Percentiles rank a stretch among this genome's conserved stretches.
These are phyloP conservation scores for Phaonia tiefii DNA, from an alignment of 2,888 invertebrate genomes.

Conservation along the genomic window DNA sequence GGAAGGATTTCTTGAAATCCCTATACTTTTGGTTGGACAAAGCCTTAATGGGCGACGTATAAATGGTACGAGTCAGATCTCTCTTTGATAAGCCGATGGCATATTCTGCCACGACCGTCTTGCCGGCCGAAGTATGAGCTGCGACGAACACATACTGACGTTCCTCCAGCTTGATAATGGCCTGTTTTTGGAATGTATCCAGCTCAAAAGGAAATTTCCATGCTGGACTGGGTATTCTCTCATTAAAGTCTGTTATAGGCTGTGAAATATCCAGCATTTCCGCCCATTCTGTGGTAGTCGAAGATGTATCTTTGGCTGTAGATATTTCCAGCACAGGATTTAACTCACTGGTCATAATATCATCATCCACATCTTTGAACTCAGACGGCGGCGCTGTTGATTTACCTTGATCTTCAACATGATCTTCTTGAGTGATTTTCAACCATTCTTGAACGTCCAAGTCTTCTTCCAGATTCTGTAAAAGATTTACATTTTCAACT, in stretches of 20 bases:
- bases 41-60: constrained; percentile 99
- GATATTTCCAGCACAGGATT: constrained; percentile 87
- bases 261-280: constrained; percentile 91
- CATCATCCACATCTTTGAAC: constrained; percentile 76
- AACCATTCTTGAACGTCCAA: constrained; percentile 78
- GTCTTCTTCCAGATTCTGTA: constrained; percentile 76
- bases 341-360: constrained; percentile 78
- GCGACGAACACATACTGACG: constrained; percentile 98
- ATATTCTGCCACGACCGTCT: constrained; percentile 99
- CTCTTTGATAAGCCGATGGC: constrained; percentile 97
- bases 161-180: constrained; percentile 95
- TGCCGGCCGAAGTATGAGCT: constrained; percentile 98
- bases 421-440: constrained; percentile 70
- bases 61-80: constrained; percentile 95
- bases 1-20: constrained; percentile 96
- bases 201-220: constrained; percentile 93
- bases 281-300: constrained; percentile 89
- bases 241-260: constrained; percentile 90
- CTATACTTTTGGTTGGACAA: constrained; percentile 99
- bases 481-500: constrained; percentile 74
- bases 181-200: constrained; percentile 98
- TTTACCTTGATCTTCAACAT: not conserved
- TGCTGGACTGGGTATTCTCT: constrained; percentile 91
- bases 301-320: constrained; percentile 79
- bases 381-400: constrained; percentile 52